phyloP scores from a whole-genome alignment of 2,113 vertebrate species.

The Monopterus albus region DNA sequence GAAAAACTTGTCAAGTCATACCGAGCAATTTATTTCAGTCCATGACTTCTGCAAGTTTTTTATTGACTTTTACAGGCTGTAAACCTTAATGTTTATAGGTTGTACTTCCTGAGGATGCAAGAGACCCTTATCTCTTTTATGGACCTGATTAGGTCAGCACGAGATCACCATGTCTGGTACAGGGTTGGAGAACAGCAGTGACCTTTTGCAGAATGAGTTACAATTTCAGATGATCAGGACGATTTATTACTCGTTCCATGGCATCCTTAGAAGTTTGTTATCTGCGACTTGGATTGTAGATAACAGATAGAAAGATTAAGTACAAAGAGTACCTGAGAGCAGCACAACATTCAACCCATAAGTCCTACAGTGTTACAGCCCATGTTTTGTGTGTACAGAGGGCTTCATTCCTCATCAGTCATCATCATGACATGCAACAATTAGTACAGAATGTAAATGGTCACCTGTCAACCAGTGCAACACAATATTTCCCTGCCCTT shows the following conservation, averaged over 20 bases:
- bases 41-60: constrained; percentile 28
- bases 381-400: constrained; percentile 3
- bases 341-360: too few relatives aligned
- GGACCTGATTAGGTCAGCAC: constrained; percentile 54
- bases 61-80: constrained; percentile 29
- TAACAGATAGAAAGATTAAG: constrained; percentile 34
- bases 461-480: constrained; percentile 50
- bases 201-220: constrained; percentile 58
- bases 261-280: constrained; percentile 55
- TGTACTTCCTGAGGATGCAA: constrained; percentile 67
- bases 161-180: constrained; percentile 52
- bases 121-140: constrained; percentile 65
- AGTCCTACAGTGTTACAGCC: background rate
- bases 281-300: constrained; percentile 36
- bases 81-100: constrained; percentile 49
- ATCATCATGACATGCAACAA: constrained; percentile 1
- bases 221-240: constrained; percentile 31
- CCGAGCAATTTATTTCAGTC: background rate
- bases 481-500: constrained; percentile 22
- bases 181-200: constrained; percentile 35
- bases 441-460: background rate
- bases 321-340: constrained; percentile 53
- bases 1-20: constrained; percentile 6
- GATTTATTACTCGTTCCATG: constrained; percentile 52
- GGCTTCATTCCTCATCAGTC: background rate